Conservation (phyloP, 1,140 invertebrate species). For the Plectrocnemia conspersa region DNA sequence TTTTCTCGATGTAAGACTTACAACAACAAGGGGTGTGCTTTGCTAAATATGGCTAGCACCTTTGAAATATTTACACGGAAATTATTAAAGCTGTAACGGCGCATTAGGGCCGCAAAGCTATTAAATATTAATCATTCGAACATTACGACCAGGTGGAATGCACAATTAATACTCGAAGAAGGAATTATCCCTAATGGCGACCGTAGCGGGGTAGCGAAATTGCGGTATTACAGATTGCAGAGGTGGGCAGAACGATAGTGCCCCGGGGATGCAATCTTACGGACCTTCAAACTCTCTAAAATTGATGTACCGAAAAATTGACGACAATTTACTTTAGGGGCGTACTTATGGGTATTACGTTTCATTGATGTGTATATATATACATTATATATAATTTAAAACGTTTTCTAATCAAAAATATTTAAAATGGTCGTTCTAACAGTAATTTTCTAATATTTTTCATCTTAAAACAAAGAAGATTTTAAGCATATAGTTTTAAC, state of each 20-base stretch:
- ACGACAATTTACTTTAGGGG: conserved; percentile 4
- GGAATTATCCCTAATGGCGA: not conserved
- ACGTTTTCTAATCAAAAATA: too few species aligned
- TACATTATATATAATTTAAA: too few species aligned
- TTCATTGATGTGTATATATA: not conserved
- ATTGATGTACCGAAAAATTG: conserved; percentile 4
- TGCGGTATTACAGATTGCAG: not conserved
- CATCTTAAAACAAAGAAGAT: too few species aligned
- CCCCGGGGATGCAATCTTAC: conserved; percentile 5
- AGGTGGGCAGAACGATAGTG: not conserved
- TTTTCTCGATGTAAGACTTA: too few species aligned
- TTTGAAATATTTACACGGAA: not conserved
- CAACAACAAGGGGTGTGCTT: too few species aligned
- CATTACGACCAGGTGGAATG: not conserved
- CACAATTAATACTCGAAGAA: too few species aligned
- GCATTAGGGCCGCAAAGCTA: not conserved
- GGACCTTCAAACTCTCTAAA: conserved; percentile 1
- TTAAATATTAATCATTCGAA: conserved; percentile 11
- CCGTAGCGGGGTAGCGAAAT: not conserved
- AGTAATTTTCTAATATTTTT: too few species aligned
- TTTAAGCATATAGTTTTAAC: too few species aligned
- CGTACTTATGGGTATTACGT: too few species aligned
- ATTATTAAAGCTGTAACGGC: not conserved
- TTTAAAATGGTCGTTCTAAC: too few species aligned
- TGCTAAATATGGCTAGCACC: too few species aligned